A percentile compares a stretch with the other conserved stretches of the same genome.
Conservation (phyloP, 2,113 vertebrate species). For the Agapornis roseicollis region DNA sequence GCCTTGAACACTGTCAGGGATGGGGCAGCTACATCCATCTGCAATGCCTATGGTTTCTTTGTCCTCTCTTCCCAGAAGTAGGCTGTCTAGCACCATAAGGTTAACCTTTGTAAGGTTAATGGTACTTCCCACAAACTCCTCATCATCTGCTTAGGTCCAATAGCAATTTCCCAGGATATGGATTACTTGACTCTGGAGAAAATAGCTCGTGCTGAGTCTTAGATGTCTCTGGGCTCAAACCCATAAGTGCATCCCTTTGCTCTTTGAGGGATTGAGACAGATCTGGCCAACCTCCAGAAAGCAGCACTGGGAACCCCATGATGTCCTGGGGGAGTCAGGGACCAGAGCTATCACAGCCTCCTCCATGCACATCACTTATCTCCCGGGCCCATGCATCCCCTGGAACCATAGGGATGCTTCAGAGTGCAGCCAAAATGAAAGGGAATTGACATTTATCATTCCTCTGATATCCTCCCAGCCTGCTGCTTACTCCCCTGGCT, state of each 20-base stretch:
- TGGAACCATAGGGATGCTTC: rapidly evolving
- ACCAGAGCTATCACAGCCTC: neutral
- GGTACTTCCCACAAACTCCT: neutral
- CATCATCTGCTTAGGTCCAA: neutral
- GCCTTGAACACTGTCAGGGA: neutral
- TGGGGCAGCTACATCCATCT: neutral
- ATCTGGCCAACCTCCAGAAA: neutral
- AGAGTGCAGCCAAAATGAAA: rapidly evolving
- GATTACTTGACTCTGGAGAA: neutral
- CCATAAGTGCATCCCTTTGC: neutral
- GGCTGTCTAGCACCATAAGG: neutral
- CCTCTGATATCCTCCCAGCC: neutral
- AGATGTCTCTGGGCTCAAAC: neutral
- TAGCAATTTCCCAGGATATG: neutral
- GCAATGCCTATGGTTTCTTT: neutral
- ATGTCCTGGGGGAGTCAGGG: neutral
- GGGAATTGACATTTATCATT: rapidly evolving
- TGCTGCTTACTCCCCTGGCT: neutral
- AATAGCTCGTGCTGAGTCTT: neutral
- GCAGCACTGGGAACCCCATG: neutral
- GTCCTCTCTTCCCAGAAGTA: neutral
- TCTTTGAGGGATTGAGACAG: neutral
- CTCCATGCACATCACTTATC: neutral
- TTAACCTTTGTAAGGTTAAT: neutral
- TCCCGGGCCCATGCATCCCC: neutral